phyloP scores from a whole-genome alignment of 2,888 invertebrate species.

The Drosophila imparisetae region DNA sequence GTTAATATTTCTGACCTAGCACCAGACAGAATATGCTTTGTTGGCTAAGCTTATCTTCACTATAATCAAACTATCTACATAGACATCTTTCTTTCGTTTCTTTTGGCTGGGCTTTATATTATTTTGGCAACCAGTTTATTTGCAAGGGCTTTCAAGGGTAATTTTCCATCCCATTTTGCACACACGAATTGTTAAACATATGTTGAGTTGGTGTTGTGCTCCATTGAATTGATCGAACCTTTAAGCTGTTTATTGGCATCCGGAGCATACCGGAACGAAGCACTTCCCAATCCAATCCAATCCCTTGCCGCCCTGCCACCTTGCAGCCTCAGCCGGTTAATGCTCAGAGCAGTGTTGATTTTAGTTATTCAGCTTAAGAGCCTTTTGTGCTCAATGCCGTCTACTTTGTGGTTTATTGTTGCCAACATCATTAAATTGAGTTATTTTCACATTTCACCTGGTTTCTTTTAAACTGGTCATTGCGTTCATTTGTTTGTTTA shows the following conservation, averaged over 20 bases:
- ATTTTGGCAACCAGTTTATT: conserved; percentile 1
- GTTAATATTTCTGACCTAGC: not conserved
- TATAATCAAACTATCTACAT: not conserved
- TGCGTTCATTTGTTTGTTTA: not conserved
- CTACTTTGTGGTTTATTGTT: no score
- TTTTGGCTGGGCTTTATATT: not conserved
- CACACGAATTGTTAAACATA: conserved; percentile 68
- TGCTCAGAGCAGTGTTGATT: conserved; percentile 9
- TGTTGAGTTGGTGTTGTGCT: conserved; percentile 48
- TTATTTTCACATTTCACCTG: not conserved
- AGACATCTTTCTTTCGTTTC: not conserved
- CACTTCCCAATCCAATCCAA: not conserved
- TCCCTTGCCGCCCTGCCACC: not conserved
- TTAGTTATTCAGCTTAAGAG: not conserved
- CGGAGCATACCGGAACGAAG: conserved; percentile 4
- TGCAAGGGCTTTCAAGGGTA: conserved; percentile 15
- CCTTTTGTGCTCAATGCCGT: not conserved
- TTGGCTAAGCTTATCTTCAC: not conserved
- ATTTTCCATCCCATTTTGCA: conserved; percentile 46
- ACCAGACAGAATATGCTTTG: not conserved
- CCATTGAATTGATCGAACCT: conserved; percentile 49
- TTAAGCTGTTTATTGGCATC: conserved; percentile 51
- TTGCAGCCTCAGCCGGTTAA: not conserved
- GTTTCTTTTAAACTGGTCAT: not conserved
- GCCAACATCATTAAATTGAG: not conserved